Conservation (phyloP, 1,140 invertebrate genomes). For the Chironomus striatipennis region DNA sequence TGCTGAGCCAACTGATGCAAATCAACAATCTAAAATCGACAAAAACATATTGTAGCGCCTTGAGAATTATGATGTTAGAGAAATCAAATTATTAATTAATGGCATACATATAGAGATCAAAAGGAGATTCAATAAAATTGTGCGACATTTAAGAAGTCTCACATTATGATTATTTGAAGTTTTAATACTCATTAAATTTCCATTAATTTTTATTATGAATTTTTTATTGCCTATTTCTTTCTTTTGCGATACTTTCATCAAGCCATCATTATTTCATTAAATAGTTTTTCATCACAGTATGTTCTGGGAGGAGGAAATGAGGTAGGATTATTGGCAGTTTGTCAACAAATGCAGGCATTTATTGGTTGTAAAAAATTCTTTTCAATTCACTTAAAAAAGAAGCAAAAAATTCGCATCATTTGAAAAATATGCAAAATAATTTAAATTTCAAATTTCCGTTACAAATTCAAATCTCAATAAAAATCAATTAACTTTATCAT, state of each 20-base stretch:
- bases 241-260: neutral
- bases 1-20: neutral
- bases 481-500: too few relatives aligned
- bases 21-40: neutral
- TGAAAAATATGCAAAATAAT: neutral
- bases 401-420: neutral
- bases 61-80: neutral
- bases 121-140: neutral
- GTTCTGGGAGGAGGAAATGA: neutral
- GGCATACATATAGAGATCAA: too few relatives aligned
- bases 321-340: neutral
- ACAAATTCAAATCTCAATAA: too few relatives aligned
- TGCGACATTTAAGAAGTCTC: neutral
- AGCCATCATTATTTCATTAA: neutral
- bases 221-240: neutral
- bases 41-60: neutral
- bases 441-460: neutral
- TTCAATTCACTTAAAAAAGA: neutral
- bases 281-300: neutral
- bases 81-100: slow-evolving; percentile 2
- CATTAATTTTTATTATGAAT: neutral
- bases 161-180: too few relatives aligned
- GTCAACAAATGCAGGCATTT: too few relatives aligned
- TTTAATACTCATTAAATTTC: neutral
- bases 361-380: too few relatives aligned